phyloP scores from a whole-genome alignment of 1,140 invertebrate species.

The Trichonephila clavata region DNA sequence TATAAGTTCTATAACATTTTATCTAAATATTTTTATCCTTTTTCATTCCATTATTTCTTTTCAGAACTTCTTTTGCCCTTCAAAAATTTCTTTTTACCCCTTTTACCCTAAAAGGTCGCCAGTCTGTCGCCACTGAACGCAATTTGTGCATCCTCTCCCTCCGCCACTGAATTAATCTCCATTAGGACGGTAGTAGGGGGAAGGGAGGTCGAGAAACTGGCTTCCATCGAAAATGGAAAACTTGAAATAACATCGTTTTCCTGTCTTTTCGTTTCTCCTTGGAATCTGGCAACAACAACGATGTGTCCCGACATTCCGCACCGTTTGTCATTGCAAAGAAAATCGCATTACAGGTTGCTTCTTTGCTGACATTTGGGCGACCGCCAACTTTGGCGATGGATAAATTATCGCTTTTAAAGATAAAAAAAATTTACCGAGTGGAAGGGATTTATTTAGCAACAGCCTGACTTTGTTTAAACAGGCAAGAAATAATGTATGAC shows the following conservation, averaged over 20 bases:
- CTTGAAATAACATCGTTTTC: slow-evolving; percentile 70
- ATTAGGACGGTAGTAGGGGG: neutral
- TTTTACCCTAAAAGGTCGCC: neutral
- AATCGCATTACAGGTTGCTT: slow-evolving; percentile 68
- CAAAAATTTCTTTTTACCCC: neutral
- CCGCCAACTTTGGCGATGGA: slow-evolving; percentile 59
- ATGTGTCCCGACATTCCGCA: slow-evolving; percentile 33
- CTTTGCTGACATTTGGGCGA: slow-evolving; percentile 2
- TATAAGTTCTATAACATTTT: neutral
- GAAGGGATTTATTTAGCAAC: too few relatives aligned
- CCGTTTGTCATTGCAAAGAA: slow-evolving; percentile 70
- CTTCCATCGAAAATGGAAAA: slow-evolving; percentile 59
- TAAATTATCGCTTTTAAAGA: too few relatives aligned
- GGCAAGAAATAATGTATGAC: too few relatives aligned
- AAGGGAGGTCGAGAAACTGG: neutral
- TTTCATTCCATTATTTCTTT: neutral
- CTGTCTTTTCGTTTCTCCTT: slow-evolving; percentile 50
- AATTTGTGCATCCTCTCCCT: slow-evolving; percentile 15
- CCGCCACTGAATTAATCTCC: slow-evolving; percentile 67
- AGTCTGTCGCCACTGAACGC: slow-evolving; percentile 49
- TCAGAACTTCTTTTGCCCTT: neutral
- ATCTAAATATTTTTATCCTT: neutral
- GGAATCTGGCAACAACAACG: slow-evolving; percentile 70
- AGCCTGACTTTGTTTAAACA: too few relatives aligned
- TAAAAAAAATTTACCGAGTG: too few relatives aligned